Evolutionary conservation across 2,113 vertebrate genomes (phyloP).

Genomic region (Chitala chitala): DNA sequence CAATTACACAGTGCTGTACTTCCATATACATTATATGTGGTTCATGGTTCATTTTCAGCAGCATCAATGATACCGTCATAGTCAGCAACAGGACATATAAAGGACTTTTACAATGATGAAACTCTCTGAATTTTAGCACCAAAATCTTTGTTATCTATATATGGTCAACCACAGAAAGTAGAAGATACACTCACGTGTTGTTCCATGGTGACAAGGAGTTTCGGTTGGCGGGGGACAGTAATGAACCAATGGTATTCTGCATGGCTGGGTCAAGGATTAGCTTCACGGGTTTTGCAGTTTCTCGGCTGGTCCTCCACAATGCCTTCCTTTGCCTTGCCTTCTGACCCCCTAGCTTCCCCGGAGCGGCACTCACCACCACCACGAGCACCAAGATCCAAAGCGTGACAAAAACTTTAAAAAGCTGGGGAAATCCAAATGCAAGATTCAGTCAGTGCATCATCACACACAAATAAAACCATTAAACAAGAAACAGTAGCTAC

Average conservation of each 20-base stretch:
- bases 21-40: too few species aligned
- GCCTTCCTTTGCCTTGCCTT: too few species aligned
- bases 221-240: too few species aligned
- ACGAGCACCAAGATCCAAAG: slow-evolving; percentile 30
- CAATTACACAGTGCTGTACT: too few species aligned
- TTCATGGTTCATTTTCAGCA: too few species aligned
- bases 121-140: not conserved
- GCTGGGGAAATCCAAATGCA: slow-evolving; percentile 28
- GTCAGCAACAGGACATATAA: too few species aligned
- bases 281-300: not conserved
- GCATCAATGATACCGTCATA: too few species aligned
- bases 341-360: too few species aligned
- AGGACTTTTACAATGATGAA: too few species aligned
- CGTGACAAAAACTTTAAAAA: slow-evolving; percentile 35
- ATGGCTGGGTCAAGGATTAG: slow-evolving; percentile 30
- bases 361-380: not conserved
- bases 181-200: slow-evolving; percentile 45
- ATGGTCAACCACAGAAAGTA: not conserved
- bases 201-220: slow-evolving; percentile 60
- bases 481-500: too few species aligned
- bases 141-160: not conserved
- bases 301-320: not conserved
- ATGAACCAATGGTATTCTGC: too few species aligned
- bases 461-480: too few species aligned
- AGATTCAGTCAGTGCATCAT: not conserved